Evolutionary conservation across 92 coral and sea anemone species (phyloP), one percentile per base, ranked within the genome.

Genomic region (Heteractis magnifica): DNA sequence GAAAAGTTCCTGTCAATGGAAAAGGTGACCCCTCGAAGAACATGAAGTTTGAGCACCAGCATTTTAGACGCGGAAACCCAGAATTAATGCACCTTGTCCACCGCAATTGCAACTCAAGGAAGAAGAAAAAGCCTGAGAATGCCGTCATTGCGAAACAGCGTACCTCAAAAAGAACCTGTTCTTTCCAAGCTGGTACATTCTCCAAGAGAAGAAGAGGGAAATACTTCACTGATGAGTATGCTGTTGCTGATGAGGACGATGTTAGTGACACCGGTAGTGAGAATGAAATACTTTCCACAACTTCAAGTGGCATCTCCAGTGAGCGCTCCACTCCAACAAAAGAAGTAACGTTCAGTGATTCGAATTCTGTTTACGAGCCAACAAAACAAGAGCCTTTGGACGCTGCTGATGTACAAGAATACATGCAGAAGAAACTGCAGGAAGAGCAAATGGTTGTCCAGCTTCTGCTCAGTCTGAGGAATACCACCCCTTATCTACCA

Each of bases 11-110:
- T 10, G 95, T 95, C 48, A 94, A 92, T 79, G 99, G 99, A 74
- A 97, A 97, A 88, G 93, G 93, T 68, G 99, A 97, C 94, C 99
- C 99, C 73, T 93, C 98, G 21, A 97, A 94, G 86, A 94, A 97
- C 86, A 97, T 97, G 99, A 93, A 91, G 83, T 97, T 97, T 87
- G 99, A 94, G 71, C 99, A 97, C 56, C 88, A 89, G 76, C 84
- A 94, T 78, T 97, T 97, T 82, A 86, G 88, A 87, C 93, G 98
- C 49, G 95, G 92, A 86, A 91, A 83, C 65, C 99, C 99, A 21
- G 98, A 97, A 65, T 88, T 90, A 62, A 97, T 97, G 99, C 95
- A 94, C 74, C 88, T 94, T 81, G 99, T 97, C 52, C 92, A 91
- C 34, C 94, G 99, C 72, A 94, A 96, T 68, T 94, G 94, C 87